These are phyloP conservation scores for Nestor notabilis DNA, from an alignment of 2,113 vertebrate genomes.

Conservation along the genomic window DNA sequence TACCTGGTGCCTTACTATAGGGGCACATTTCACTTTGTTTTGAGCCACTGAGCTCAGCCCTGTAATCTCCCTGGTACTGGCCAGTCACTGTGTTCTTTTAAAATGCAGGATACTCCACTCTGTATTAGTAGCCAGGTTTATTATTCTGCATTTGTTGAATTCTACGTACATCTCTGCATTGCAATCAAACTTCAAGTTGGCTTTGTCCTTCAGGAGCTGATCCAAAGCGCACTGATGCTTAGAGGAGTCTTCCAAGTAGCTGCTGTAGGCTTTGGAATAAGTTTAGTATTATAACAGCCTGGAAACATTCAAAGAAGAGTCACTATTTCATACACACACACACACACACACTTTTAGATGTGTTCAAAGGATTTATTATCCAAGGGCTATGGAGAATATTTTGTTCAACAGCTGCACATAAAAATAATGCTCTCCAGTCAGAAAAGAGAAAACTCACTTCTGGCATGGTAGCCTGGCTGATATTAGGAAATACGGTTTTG, in stretches of 20 bases:
- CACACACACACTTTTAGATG: background rate
- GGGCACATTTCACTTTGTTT: background rate
- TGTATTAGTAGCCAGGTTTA: slow-evolving; percentile 42
- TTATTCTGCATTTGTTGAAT: background rate
- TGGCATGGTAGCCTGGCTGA: background rate
- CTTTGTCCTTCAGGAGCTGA: background rate
- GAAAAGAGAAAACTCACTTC: slow-evolving; percentile 4
- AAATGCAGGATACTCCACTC: background rate
- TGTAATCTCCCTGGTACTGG: background rate
- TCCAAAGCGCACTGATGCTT: background rate
- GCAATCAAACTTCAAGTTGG: background rate
- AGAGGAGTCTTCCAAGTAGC: slow-evolving; percentile 31
- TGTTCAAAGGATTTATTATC: slow-evolving; percentile 25
- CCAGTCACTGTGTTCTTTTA: background rate
- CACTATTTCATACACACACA: background rate
- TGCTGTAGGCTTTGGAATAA: slow-evolving; percentile 55
- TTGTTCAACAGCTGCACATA: background rate
- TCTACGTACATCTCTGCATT: background rate
- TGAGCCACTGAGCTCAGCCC: background rate
- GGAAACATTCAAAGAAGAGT: slow-evolving; percentile 31
- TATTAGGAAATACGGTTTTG: background rate
- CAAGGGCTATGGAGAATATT: background rate
- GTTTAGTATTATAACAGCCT: background rate
- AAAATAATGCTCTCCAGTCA: slow-evolving; percentile 22
- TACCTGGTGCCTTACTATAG: background rate